phyloP scores from a whole-genome alignment of 2,113 vertebrate species.

The Falco punctatus region DNA sequence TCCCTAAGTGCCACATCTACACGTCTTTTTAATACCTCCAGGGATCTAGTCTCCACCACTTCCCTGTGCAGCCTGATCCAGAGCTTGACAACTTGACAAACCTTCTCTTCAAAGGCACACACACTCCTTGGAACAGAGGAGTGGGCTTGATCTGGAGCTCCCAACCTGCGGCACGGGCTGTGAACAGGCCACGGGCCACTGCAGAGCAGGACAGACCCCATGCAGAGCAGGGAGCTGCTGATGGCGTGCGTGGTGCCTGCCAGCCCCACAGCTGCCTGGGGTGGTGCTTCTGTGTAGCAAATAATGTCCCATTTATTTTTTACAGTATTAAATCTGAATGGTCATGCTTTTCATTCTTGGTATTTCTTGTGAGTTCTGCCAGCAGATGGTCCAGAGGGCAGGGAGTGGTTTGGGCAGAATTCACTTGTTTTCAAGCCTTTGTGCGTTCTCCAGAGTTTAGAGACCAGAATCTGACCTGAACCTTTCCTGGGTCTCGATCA shows the following conservation, averaged over 20 bases:
- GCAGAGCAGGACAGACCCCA: background rate
- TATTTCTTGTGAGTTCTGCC: background rate
- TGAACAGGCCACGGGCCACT: accelerated
- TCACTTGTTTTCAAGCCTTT: background rate
- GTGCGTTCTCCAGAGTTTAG: background rate
- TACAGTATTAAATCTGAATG: background rate
- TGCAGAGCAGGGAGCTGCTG: background rate
- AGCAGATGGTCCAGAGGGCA: background rate
- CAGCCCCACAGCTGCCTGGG: background rate
- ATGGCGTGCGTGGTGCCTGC: background rate
- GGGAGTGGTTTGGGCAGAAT: background rate
- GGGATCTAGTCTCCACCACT: no score
- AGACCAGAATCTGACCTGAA: background rate
- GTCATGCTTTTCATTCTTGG: background rate
- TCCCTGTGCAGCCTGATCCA: no score
- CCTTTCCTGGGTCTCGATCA: background rate
- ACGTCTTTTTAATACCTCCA: no score
- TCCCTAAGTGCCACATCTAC: no score
- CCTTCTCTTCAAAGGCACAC: background rate
- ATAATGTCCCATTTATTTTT: background rate
- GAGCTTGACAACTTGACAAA: no score
- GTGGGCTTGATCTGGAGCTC: background rate
- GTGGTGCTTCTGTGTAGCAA: background rate
- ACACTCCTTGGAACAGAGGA: background rate
- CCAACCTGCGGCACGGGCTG: background rate